These are phyloP conservation scores for Corythucha ciliata DNA, from an alignment of 2,888 invertebrate genomes.

Conservation along the genomic window DNA sequence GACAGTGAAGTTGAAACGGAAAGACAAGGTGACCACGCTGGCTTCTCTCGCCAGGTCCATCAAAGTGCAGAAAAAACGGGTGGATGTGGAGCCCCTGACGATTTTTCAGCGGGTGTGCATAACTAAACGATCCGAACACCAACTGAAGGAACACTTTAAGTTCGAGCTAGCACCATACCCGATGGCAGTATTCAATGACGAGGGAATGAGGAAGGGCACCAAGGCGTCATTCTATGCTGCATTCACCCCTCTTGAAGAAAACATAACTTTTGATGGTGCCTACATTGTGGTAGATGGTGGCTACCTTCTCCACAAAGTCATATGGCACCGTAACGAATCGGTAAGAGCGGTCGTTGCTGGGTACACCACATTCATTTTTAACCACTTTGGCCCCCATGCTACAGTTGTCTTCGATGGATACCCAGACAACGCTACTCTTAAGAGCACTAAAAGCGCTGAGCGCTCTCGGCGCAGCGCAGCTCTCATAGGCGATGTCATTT, in stretches of 20 bases:
- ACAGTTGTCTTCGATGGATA: no score
- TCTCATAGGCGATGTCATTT: no score
- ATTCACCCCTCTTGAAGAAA: no score
- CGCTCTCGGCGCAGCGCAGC: no score
- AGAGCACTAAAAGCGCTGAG: no score
- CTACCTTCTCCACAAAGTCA: slow-evolving; percentile 4
- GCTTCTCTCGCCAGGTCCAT: slow-evolving; percentile 13
- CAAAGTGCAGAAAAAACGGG: no score
- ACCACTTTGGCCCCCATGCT: background rate
- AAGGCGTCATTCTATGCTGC: no score
- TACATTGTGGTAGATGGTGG: no score
- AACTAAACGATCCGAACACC: slow-evolving; percentile 35
- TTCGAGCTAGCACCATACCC: slow-evolving; percentile 31
- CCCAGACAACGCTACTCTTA: no score
- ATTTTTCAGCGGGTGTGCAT: slow-evolving; percentile 23
- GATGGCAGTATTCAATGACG: background rate
- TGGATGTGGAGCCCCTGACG: slow-evolving; percentile 16
- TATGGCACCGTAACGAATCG: background rate
- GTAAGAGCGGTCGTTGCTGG: background rate
- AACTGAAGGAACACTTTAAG: slow-evolving; percentile 27
- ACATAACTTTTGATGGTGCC: no score
- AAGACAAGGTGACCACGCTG: slow-evolving; percentile 16
- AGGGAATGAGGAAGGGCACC: slow-evolving; percentile 1
- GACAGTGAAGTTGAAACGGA: slow-evolving; percentile 2
- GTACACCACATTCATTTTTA: slow-evolving; percentile 8